Evolutionary conservation across 1,140 invertebrate genomes (phyloP).

Genomic region (Episyrphus balteatus): DNA sequence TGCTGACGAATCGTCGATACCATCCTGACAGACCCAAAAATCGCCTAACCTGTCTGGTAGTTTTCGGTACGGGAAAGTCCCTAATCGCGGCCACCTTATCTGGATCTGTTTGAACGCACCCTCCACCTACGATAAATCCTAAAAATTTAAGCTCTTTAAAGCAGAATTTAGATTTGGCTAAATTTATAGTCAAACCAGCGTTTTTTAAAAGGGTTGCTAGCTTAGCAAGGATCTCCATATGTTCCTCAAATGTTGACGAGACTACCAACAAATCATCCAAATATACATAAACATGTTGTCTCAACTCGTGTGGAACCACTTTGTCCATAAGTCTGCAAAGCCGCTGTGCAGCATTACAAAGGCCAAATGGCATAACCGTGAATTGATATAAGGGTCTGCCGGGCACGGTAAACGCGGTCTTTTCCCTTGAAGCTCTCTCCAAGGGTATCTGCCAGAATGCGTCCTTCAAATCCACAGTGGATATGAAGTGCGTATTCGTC

Average conservation of each 20-base stretch:
- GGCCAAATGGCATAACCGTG: conserved; percentile 13
- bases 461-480: conserved; percentile 22
- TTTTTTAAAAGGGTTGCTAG: neutral
- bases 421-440: conserved; percentile 13
- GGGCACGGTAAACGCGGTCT: conserved; percentile 34
- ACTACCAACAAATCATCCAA: neutral
- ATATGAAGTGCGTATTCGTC: neutral
- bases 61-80: neutral
- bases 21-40: conserved; percentile 36
- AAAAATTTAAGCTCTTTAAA: conserved; percentile 19
- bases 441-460: conserved; percentile 30
- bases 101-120: conserved; percentile 21
- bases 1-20: conserved; percentile 26
- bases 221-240: neutral
- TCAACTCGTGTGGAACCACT: no score
- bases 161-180: neutral
- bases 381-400: no score
- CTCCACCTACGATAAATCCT: no score
- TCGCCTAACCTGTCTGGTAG: conserved; percentile 24
- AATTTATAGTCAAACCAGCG: neutral
- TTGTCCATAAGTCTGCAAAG: no score
- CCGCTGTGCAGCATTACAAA: no score
- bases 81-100: conserved; percentile 11
- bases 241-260: neutral
- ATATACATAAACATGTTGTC: neutral